Percentiles rank a stretch among this genome's conserved stretches.
Evolutionary conservation across 23 tunicate species (phyloP).

Genomic region (Clavelina lepadiformis): DNA sequence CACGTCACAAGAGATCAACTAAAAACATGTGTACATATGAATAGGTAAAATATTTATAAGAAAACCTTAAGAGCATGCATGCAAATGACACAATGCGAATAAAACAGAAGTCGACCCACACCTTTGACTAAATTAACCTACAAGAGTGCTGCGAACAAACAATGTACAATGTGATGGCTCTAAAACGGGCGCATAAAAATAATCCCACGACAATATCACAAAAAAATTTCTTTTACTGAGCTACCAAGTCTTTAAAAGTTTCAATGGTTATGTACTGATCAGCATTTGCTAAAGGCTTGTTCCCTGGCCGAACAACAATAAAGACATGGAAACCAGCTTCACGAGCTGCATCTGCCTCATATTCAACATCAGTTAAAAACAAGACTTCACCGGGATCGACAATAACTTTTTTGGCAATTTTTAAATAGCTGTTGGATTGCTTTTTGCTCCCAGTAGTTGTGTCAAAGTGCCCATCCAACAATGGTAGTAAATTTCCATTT

Average conservation of each 20-base stretch:
- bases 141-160: too few species aligned
- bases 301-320: slow-evolving; percentile 69
- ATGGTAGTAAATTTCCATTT: slow-evolving; percentile 37
- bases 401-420: slow-evolving; percentile 32
- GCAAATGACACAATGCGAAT: too few species aligned
- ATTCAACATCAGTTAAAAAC: slow-evolving; percentile 62
- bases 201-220: too few species aligned
- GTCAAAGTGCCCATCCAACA: slow-evolving; percentile 57
- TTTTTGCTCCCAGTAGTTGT: slow-evolving; percentile 55
- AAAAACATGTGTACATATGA: too few species aligned
- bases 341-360: slow-evolving; percentile 66
- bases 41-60: too few species aligned
- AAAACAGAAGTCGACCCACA: too few species aligned
- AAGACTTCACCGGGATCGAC: slow-evolving; percentile 30
- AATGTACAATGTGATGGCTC: too few species aligned
- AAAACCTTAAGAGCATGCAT: too few species aligned
- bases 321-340: slow-evolving; percentile 27
- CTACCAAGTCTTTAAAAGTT: neutral
- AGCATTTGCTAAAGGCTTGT: slow-evolving; percentile 28
- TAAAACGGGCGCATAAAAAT: too few species aligned
- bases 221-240: neutral
- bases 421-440: slow-evolving; percentile 31
- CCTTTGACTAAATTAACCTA: too few species aligned
- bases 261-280: neutral
- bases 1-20: too few species aligned